Conservation (phyloP, 2,888 invertebrate species). For the Charanyca ferruginea region DNA sequence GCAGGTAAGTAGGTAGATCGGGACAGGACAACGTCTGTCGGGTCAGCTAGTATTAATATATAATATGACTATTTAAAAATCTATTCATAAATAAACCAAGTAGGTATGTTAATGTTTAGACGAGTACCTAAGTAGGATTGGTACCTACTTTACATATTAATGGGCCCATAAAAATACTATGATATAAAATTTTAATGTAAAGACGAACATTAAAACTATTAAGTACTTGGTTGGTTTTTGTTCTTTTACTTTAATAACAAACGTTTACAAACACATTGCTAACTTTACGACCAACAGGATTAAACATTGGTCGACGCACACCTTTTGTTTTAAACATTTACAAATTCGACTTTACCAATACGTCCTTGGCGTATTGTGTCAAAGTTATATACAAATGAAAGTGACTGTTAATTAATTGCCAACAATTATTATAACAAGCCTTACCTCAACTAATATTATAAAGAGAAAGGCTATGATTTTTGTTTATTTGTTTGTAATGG, state of each 20-base stretch:
- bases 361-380: constrained; percentile 41
- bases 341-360: constrained; percentile 33
- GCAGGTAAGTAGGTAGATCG: too few species aligned
- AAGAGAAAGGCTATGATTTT: too few species aligned
- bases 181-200: background rate
- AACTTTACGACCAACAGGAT: background rate
- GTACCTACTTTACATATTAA: background rate
- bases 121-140: background rate
- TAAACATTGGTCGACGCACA: background rate
- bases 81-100: background rate
- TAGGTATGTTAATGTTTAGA: background rate
- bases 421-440: constrained; percentile 55
- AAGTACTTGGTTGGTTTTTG: background rate
- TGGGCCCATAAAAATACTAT: background rate
- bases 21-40: too few species aligned
- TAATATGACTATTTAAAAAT: too few species aligned
- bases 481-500: too few species aligned
- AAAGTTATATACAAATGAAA: constrained; percentile 46
- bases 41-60: too few species aligned
- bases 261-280: too few species aligned
- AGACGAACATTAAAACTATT: background rate
- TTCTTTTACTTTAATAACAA: background rate
- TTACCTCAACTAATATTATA: too few species aligned
- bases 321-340: constrained; percentile 5
- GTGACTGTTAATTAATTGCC: constrained; percentile 39